These are phyloP conservation scores for Hypercompe scribonia DNA, from an alignment of 2,888 invertebrate species.

Conservation along the genomic window DNA sequence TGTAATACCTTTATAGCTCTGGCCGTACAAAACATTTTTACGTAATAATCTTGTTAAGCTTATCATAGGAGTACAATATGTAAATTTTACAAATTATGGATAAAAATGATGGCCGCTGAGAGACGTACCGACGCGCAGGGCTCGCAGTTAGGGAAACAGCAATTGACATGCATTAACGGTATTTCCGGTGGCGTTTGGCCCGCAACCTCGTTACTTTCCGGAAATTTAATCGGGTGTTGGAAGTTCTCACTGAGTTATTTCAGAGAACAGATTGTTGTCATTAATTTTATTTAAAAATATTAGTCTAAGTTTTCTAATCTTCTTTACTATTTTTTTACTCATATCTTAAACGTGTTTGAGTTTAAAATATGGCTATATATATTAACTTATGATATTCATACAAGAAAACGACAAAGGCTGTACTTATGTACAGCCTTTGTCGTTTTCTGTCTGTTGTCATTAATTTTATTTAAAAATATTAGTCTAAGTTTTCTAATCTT, in stretches of 20 bases:
- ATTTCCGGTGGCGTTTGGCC: constrained; percentile 77
- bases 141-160: constrained; percentile 73
- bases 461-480: background rate
- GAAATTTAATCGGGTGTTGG: constrained; percentile 82
- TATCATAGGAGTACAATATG: background rate
- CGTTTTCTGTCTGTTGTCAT: no score
- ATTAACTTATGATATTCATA: no score
- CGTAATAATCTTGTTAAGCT: background rate
- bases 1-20: background rate
- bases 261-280: constrained; percentile 7
- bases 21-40: background rate
- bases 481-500: background rate
- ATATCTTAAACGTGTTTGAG: no score
- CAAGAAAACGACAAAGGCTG: no score
- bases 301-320: background rate
- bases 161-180: constrained; percentile 85
- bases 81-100: background rate
- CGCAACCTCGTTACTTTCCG: constrained; percentile 78
- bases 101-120: background rate
- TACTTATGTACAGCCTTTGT: no score
- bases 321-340: background rate
- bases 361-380: no score
- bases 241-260: constrained; percentile 57
- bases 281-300: background rate
- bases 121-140: background rate